Evolutionary conservation across 1,140 invertebrate species (phyloP), one percentile per base, ranked within the genome.

Genomic region (Lucilia sericata): DNA sequence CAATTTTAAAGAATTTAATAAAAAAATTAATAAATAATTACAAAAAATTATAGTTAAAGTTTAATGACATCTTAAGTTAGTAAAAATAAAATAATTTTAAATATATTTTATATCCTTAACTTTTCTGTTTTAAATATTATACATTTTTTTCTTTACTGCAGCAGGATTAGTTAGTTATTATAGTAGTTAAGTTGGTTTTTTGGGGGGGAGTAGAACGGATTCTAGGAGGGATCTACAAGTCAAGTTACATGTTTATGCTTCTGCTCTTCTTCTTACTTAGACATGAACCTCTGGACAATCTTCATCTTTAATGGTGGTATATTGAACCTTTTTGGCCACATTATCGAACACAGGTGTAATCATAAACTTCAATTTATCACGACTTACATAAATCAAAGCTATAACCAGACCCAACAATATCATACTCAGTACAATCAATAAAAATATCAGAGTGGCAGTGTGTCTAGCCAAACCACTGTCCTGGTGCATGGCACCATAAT

Each of bases 301-400:
- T 83, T 91, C 89, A 87, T 92, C 91, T 88, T 93, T 92, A 78
- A 96, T 95, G 21, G 94, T 94, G 4, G 94, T 95, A 86, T 96
- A 96, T 84, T 95, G 94, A 21, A 96, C 95, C 88, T 95, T 94
- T 88, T 94, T 93, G 47, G 94, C 92, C 51, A 95, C 93, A 84
- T 93, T 93, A 84, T 95, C 93, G 78, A 95, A 91, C 51, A 95
- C 92, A 2, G 95, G 95, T n/a, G 90, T 92, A 13, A 94, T 91
- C 88, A 93, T 93, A 76, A 92, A 92, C 85, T 92, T 92, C 34
- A 95, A 88, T 85, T 92, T 92, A 83, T 92, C 92, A 83, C 93
- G 92, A 86, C 94, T 94, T 17, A 95, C 88, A 86, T 95, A 95
- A 13, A 93, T 91, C 83, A 94, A 91, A 42, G 93, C 92, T 49